Percentiles rank a stretch among this genome's conserved stretches.
Evolutionary conservation across 1,140 invertebrate species (phyloP).

Genomic region (Ostrea denselamellosa): DNA sequence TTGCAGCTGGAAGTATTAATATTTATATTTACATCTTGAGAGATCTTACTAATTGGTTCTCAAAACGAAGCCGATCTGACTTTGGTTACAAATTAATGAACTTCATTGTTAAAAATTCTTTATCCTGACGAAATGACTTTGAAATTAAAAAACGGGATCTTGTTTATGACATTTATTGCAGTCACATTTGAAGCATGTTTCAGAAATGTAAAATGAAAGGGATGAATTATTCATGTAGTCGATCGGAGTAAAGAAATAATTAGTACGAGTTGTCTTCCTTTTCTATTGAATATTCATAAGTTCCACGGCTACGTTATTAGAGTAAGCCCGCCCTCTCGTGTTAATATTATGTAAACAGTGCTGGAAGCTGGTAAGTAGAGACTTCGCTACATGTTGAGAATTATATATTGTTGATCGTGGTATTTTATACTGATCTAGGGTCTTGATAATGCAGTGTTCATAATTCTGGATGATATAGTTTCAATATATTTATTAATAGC

Average conservation of each 20-base stretch:
- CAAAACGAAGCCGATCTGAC: not conserved
- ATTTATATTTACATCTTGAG: too few species aligned
- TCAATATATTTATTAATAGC: too few species aligned
- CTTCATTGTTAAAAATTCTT: not conserved
- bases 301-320: not conserved
- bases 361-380: constrained; percentile 27
- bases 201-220: too few species aligned
- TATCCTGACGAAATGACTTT: not conserved
- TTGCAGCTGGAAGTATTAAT: too few species aligned
- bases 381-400: not conserved
- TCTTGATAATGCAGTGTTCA: too few species aligned
- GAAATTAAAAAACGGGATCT: not conserved
- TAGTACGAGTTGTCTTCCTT: constrained; percentile 29
- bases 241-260: not conserved
- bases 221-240: too few species aligned
- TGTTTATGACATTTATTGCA: not conserved
- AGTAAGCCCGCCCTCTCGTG: not conserved
- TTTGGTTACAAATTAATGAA: not conserved
- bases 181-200: not conserved
- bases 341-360: constrained; percentile 35
- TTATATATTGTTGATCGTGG: constrained; percentile 12
- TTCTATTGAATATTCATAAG: constrained; percentile 18
- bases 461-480: too few species aligned
- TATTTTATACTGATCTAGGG: not conserved
- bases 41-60: not conserved